Conservation (phyloP, 2,797 vertebrate species). For the Pantherophis vulpinus region DNA sequence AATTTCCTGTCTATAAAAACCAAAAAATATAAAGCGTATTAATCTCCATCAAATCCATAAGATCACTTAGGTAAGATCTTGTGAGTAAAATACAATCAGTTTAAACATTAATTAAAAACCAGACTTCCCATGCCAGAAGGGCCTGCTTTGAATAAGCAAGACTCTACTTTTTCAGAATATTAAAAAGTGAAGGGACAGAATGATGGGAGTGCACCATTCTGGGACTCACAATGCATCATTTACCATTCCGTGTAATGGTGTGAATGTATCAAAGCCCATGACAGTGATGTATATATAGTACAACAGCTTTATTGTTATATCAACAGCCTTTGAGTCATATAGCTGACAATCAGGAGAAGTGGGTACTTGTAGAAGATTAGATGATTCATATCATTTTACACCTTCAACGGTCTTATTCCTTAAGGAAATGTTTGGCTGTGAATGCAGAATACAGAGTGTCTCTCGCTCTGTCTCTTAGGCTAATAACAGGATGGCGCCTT, state of each 20-base stretch:
- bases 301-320: conserved; percentile 32
- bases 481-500: conserved; percentile 40
- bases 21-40: neutral
- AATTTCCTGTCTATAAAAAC: neutral
- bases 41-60: neutral
- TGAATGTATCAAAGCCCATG: neutral
- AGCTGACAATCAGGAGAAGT: conserved; percentile 3
- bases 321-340: neutral
- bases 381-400: conserved; percentile 29
- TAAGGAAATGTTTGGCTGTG: conserved; percentile 30
- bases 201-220: neutral
- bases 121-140: neutral
- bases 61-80: neutral
- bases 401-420: conserved; percentile 21
- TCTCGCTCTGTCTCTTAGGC: conserved; percentile 35
- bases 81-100: neutral
- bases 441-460: conserved; percentile 25
- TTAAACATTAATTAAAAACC: neutral
- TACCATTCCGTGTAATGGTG: neutral
- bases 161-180: neutral
- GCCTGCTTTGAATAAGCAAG: neutral
- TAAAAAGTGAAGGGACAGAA: neutral
- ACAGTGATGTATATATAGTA: neutral
- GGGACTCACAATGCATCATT: neutral
- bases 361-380: neutral